Base-by-base conservation (phyloP, 2,113 vertebrate genomes). In the Corythornis cristatus region DNA sequence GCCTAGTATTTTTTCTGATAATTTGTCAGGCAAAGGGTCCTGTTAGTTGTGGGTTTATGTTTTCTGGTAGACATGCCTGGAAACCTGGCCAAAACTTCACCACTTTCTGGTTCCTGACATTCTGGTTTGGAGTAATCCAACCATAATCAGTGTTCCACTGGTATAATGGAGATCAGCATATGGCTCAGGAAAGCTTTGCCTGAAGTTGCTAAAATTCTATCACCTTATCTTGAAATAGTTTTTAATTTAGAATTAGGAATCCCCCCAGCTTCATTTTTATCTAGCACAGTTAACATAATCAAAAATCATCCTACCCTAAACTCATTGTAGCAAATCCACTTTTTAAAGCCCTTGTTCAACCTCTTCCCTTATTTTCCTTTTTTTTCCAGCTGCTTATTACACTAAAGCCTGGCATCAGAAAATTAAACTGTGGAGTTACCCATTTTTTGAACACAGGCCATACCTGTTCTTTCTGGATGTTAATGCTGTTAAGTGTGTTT, bases 191-290 rank as follows among this genome's bases (percentile, higher is more conserved):
- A 94, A 94, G 87, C 87, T 91, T 84, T 96, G 64, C 89, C 60
- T 82, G 45, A 86, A 88, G 43, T 73, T 84, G 73, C 95, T 90
- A 92, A 82, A 93, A 74, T 93, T 93, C 89, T 88, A 75, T 86
- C 92, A 95, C 95, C 83, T 96, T 97, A 97, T 97, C 95, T 97
- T 96, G 84, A 96, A 93, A 95, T 95, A 90, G 77, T 91, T 93
- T 94, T 56, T 89, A 23, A 75, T 88, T 96, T 96, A 92, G 96
- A 95, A 97, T 97, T 97, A 94, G 87, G 66, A 94, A 94, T 93
- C 74, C 70, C 37, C 20, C 46, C 85, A 92, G 95, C 83, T 96
- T 96, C 86, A 53, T 91, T 97, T 97, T 97, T 96, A 96, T 96
- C 96, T 97, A 72, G 35, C 87, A 94, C 72, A 90, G 94, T 93